Base-by-base conservation (phyloP, 2,113 vertebrate genomes). In the Clinocottus analis region DNA sequence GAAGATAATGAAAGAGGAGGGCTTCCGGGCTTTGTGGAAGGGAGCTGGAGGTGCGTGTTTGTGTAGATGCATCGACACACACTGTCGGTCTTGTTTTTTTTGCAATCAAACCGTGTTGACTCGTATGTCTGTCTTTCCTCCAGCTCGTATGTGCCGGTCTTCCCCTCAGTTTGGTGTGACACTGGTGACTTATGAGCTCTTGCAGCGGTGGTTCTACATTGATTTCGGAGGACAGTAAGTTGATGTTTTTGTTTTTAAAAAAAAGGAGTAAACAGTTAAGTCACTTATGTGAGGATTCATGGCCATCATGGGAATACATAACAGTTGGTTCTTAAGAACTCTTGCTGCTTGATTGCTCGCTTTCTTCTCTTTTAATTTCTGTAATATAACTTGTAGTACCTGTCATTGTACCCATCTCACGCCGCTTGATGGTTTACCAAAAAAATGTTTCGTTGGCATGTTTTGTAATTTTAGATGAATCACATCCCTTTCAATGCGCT, bases 111-210 rank as follows among this genome's bases (percentile, higher is more conserved):
- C 10, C 5, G 4, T 11, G 1, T 4, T 56, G 53, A 56, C 23
- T 58, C 0, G 70, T 43, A 4, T n/a, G 0, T 39, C 27, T 56
- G 27, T 75, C 17, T 68, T 14, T 71, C 79, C 58, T 71, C 3
- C 93, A 99, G 98, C 98, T 84, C 97, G 98, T 21, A 97, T 99
- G 77, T 99, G 97, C 91, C 95, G 98, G 75, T 99, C 98, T 16
- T 99, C 98, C 8, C 98, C 98, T 55, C 98, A 99, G 93, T 99
- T 99, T 75, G 98, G 97, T 58, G 98, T 99, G 63, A 99, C 98
- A 58, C 89, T 99, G 93, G 90, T 99, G 83, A 99, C 98, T 59
- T 99, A 99, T 0, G 98, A 99, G 84, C 97, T 99, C 79, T 91
- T 99, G 53, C 98, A 99, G 95, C 93, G 96, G 81, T 99, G 98